phyloP scores from a whole-genome alignment of 2,797 vertebrate species.

The Amblyraja radiata region DNA sequence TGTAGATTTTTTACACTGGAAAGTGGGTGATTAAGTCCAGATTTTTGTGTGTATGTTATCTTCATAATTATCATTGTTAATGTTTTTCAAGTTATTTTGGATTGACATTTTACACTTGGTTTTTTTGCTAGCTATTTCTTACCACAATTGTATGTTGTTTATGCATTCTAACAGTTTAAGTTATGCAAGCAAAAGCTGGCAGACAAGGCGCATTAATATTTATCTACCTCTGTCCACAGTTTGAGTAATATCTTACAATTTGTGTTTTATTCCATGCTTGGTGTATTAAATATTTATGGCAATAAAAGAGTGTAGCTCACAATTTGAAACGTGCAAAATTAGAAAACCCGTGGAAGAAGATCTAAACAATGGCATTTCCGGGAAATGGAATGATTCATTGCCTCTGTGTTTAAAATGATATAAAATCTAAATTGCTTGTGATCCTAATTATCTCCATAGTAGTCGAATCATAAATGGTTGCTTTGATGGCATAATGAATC shows the following conservation, averaged over 20 bases:
- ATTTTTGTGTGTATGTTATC: background rate
- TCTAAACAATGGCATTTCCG: background rate
- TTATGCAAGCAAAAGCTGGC: background rate
- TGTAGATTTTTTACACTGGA: background rate
- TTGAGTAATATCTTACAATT: background rate
- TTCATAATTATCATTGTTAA: background rate
- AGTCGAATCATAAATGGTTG: background rate
- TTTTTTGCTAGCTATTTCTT: background rate
- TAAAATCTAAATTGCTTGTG: conserved; percentile 10
- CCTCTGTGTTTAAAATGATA: background rate
- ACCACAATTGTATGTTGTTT: background rate
- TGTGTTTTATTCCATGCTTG: background rate
- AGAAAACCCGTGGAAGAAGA: background rate
- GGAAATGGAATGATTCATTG: too few species aligned
- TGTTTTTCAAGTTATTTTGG: background rate
- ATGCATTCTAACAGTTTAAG: background rate
- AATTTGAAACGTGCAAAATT: background rate
- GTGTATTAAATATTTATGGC: background rate
- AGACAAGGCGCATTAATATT: background rate
- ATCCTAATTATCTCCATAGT: background rate
- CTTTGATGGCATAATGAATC: background rate
- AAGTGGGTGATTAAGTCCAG: background rate
- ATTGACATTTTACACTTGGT: background rate
- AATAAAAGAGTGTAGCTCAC: background rate
- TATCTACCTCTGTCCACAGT: background rate